Percentiles rank a stretch among this genome's conserved stretches.
phyloP scores from a whole-genome alignment of 2,113 vertebrate genomes.

The Dicentrarchus labrax region DNA sequence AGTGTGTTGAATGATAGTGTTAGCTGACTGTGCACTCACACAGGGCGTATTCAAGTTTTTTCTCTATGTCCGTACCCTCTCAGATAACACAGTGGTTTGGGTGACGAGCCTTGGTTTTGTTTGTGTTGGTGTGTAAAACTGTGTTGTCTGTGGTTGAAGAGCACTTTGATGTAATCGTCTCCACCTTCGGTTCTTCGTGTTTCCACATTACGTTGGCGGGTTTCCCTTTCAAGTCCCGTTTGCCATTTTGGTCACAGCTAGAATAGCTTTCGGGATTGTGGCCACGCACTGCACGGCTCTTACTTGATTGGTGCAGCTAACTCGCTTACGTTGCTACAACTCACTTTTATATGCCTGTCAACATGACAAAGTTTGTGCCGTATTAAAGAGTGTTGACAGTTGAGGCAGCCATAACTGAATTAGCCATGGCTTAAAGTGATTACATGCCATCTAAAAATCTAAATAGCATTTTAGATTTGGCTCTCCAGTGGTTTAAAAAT shows the following conservation, averaged over 20 bases:
- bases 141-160: slow-evolving; percentile 32
- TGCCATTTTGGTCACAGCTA: slow-evolving; percentile 22
- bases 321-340: background rate
- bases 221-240: slow-evolving; percentile 35
- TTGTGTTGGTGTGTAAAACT: slow-evolving; percentile 4
- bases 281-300: background rate
- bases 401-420: slow-evolving; percentile 12
- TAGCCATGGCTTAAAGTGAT: slow-evolving; percentile 15
- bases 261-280: background rate
- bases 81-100: slow-evolving; percentile 36
- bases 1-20: slow-evolving; percentile 28
- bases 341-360: slow-evolving; percentile 33
- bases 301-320: background rate
- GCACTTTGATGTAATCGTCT: slow-evolving; percentile 35
- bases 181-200: slow-evolving; percentile 33
- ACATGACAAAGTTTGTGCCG: background rate
- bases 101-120: slow-evolving; percentile 20
- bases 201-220: slow-evolving; percentile 20
- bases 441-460: slow-evolving; percentile 34
- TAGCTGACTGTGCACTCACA: slow-evolving; percentile 14
- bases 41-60: slow-evolving; percentile 13
- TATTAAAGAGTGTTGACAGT: slow-evolving; percentile 28
- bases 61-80: background rate
- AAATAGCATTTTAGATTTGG: slow-evolving; percentile 42
- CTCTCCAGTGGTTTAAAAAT: slow-evolving; percentile 42